phyloP scores from a whole-genome alignment of 2,888 invertebrate species.

The Tachina grossa region DNA sequence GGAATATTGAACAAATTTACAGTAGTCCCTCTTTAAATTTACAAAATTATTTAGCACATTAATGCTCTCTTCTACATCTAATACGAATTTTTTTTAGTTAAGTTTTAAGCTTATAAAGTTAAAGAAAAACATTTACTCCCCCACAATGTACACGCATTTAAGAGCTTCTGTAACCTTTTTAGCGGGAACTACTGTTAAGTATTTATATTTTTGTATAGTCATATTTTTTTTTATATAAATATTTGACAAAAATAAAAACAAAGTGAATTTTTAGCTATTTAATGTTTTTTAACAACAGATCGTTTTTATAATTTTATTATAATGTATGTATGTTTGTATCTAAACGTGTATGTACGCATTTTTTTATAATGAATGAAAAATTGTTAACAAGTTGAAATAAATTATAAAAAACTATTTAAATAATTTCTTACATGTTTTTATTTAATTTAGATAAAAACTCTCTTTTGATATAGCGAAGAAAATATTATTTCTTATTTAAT shows the following conservation, averaged over 20 bases:
- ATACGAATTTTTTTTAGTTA: neutral
- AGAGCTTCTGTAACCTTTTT: conserved; percentile 5
- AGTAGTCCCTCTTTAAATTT: neutral
- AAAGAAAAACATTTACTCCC: no score
- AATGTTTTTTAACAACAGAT: conserved; percentile 1
- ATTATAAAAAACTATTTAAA: neutral
- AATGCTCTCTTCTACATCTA: neutral
- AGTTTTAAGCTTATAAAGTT: neutral
- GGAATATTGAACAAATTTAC: conserved; percentile 19
- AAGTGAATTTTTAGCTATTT: conserved; percentile 14
- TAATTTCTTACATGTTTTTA: neutral
- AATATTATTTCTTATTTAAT: no score
- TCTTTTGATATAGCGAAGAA: no score
- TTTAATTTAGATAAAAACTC: neutral
- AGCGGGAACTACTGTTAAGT: conserved; percentile 34
- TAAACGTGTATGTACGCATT: conserved; percentile 7
- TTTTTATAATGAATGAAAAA: conserved; percentile 17
- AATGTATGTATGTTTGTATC: conserved; percentile 3
- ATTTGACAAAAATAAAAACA: conserved; percentile 28
- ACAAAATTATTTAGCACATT: neutral
- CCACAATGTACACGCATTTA: neutral
- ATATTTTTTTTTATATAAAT: conserved; percentile 33
- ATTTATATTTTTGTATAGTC: conserved; percentile 53
- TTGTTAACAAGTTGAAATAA: conserved; percentile 46
- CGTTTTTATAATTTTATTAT: neutral